Percentiles rank a stretch among this genome's conserved stretches.
Evolutionary conservation across 2,113 vertebrate species (phyloP).

Genomic region (Platichthys stellatus): DNA sequence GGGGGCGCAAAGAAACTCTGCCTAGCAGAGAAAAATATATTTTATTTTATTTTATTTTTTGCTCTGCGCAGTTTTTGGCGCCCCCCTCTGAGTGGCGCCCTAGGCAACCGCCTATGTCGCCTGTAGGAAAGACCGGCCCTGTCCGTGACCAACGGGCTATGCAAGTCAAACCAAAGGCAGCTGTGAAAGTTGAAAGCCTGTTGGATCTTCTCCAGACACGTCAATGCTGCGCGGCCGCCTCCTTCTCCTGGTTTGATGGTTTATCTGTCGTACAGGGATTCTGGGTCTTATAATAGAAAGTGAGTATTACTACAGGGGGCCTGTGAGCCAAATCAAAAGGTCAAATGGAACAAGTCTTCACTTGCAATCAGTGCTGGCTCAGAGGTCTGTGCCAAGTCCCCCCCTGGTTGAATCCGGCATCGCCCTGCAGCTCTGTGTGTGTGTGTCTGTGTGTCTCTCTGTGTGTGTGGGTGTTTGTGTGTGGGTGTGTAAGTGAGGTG

Average conservation of each 20-base stretch:
- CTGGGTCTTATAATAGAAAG: constrained; percentile 71
- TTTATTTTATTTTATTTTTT: too few species aligned
- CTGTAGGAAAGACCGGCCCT: too few species aligned
- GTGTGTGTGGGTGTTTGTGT: background rate
- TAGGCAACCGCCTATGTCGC: too few species aligned
- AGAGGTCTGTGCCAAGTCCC: constrained; percentile 68
- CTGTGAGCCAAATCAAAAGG: constrained; percentile 76
- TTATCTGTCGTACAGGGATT: constrained; percentile 38
- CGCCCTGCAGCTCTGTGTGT: constrained; percentile 32
- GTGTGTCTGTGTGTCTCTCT: constrained; percentile 25
- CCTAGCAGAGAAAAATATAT: too few species aligned
- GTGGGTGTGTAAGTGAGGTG: constrained; percentile 8
- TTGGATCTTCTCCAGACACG: too few species aligned
- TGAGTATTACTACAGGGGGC: constrained; percentile 69
- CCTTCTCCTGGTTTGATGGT: background rate
- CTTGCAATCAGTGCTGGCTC: constrained; percentile 72
- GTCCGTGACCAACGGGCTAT: background rate
- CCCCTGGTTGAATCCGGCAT: constrained; percentile 40
- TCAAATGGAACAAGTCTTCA: constrained; percentile 75
- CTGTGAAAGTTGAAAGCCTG: too few species aligned
- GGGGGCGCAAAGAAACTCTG: too few species aligned
- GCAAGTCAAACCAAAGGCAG: background rate
- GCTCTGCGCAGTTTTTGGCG: too few species aligned
- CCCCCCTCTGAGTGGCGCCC: too few species aligned
- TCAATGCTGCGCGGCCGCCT: too few species aligned